Evolutionary conservation across 2,797 vertebrate species (phyloP).

Genomic region (Taenioides sp.): DNA sequence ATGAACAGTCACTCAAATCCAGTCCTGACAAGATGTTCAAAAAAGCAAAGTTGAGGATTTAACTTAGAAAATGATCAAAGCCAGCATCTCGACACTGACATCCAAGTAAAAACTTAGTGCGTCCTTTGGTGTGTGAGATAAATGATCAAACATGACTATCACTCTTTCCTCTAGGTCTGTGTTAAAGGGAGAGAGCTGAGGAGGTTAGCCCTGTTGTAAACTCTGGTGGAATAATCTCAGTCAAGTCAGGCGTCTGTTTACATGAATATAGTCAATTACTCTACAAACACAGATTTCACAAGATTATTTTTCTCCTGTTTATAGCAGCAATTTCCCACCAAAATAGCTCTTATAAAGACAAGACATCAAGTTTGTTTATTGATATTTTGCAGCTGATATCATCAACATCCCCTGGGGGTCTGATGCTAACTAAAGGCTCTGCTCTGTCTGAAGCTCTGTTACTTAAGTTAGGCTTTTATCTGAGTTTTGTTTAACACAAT

Average conservation of each 20-base stretch:
- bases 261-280: slow-evolving; percentile 1
- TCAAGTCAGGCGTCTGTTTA: slow-evolving; percentile 8
- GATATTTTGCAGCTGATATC: no score
- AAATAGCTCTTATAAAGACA: background rate
- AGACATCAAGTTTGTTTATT: background rate
- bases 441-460: no score
- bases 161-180: slow-evolving; percentile 14
- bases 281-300: background rate
- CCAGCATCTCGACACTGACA: slow-evolving; percentile 38
- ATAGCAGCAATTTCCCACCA: background rate
- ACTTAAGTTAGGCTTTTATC: no score
- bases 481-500: no score
- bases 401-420: no score
- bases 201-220: slow-evolving; percentile 25
- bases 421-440: no score
- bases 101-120: slow-evolving; percentile 44
- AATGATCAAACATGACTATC: slow-evolving; percentile 55
- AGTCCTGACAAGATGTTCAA: no score
- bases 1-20: no score
- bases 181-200: slow-evolving; percentile 24
- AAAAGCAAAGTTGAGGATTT: slow-evolving; percentile 47
- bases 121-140: slow-evolving; percentile 28
- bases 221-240: slow-evolving; percentile 13
- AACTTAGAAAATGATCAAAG: slow-evolving; percentile 60
- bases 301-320: background rate